These are phyloP conservation scores for Sthenelais limicola DNA, from an alignment of 2,888 invertebrate genomes.

Conservation along the genomic window DNA sequence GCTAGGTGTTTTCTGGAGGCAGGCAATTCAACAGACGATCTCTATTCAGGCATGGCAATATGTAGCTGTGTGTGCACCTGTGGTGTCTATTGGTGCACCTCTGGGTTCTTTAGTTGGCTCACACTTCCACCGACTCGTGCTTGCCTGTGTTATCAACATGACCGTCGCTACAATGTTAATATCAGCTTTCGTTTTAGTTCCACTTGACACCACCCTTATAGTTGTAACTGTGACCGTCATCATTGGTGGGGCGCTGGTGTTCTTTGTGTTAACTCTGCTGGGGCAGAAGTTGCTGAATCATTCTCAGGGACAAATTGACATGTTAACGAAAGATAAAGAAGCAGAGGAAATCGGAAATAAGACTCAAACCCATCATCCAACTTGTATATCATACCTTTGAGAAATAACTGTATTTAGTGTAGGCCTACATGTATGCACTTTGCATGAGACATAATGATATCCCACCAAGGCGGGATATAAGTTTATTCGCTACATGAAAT, in stretches of 20 bases:
- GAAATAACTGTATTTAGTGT: too few species aligned
- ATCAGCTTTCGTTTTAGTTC: slow-evolving; percentile 47
- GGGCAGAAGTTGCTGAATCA: slow-evolving; percentile 28
- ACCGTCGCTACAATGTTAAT: slow-evolving; percentile 47
- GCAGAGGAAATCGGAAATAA: neutral
- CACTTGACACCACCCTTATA: slow-evolving; percentile 42
- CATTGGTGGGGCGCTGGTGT: slow-evolving; percentile 41
- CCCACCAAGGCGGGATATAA: too few species aligned
- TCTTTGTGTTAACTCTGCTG: slow-evolving; percentile 39
- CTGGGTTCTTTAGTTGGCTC: slow-evolving; percentile 56
- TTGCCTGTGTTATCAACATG: slow-evolving; percentile 57
- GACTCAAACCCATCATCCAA: too few species aligned
- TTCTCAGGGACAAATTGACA: neutral
- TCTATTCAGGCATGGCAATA: slow-evolving; percentile 58
- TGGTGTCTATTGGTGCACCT: slow-evolving; percentile 55
- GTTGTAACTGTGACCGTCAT: slow-evolving; percentile 39
- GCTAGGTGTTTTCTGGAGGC: slow-evolving; percentile 48
- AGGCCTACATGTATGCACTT: too few species aligned
- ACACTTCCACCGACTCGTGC: slow-evolving; percentile 57
- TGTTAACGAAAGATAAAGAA: neutral
- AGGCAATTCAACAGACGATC: too few species aligned
- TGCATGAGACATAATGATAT: too few species aligned
- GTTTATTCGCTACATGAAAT: too few species aligned
- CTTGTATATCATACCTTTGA: too few species aligned
- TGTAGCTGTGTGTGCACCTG: slow-evolving; percentile 53